Percentiles rank a stretch among this genome's conserved stretches.
These are phyloP conservation scores for Diuraphis noxia DNA, from an alignment of 1,140 invertebrate genomes.

Conservation along the genomic window DNA sequence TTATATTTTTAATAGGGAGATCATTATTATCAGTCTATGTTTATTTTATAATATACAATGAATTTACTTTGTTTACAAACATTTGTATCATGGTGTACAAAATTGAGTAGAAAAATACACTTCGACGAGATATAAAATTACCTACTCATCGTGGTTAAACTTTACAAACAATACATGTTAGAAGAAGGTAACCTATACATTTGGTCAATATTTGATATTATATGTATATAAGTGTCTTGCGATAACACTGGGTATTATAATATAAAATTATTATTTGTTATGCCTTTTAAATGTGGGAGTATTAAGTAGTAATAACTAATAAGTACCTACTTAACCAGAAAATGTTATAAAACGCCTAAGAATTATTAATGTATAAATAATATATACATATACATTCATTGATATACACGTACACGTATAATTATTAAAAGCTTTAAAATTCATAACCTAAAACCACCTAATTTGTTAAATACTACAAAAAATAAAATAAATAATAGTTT, in stretches of 20 bases:
- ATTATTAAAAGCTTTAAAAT: background rate
- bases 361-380: background rate
- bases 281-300: background rate
- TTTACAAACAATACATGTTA: constrained; percentile 5
- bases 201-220: background rate
- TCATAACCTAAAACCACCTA: background rate
- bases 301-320: no score
- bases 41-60: background rate
- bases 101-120: background rate
- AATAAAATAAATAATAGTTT: background rate
- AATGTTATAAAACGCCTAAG: background rate
- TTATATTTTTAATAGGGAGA: background rate
- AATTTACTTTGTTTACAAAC: background rate
- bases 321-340: background rate
- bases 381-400: no score
- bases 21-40: background rate
- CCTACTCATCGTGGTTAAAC: background rate
- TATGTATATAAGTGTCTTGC: background rate
- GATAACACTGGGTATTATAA: background rate
- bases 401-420: background rate
- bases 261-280: background rate
- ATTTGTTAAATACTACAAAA: background rate
- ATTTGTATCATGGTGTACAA: background rate
- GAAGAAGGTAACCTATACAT: background rate
- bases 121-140: background rate